Base-by-base conservation (phyloP, 2,113 vertebrate species). In the Salvelinus sp. region DNA sequence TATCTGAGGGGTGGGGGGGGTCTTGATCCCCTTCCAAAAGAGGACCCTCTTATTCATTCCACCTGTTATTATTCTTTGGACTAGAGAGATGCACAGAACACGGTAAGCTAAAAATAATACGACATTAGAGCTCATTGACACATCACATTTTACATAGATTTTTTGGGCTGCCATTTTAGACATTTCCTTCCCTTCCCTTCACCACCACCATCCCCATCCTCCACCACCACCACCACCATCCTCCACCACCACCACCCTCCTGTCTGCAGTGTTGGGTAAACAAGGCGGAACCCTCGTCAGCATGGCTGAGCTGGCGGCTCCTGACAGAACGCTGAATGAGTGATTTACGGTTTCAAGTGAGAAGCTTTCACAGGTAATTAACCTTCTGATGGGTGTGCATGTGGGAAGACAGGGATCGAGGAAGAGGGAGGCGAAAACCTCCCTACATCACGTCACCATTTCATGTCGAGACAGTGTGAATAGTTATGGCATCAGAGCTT, bases 321-420 rank as follows among this genome's bases (percentile, higher is more conserved):
- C 77, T 92, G 91, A 91, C 90, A 90, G 86, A 87, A 80, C 27
- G 90, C 89, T 91, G 90, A 93, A 89, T 87, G 91, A 93, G 89
- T 91, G 91, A 92, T 93, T 91, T 92, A 86, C 91, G 90, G 87
- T 91, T 92, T 91, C 85, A 81, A 91, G 90, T 89, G 92, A 88
- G 90, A 85, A 79, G 88, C 91, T 92, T 92, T 92, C 91, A 93
- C 91, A 93, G 89, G 84, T 93, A 91, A 90, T 92, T 91, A 92
- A 88, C 90, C 89, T 82, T 88, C 90, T 92, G 92, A 93, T 91
- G 88, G 87, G 82, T 82, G 85, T 80, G 85, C 86, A 85, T 83
- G 84, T 84, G 83, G 72, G 81, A 71, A 58, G 83, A 87, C 85
- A 79, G 67, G 78, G 80, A 48, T 72, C 77, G 81, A 77, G 78